These are phyloP conservation scores for Meiosimyza decipiens DNA, from an alignment of 2,888 invertebrate species.

Conservation along the genomic window DNA sequence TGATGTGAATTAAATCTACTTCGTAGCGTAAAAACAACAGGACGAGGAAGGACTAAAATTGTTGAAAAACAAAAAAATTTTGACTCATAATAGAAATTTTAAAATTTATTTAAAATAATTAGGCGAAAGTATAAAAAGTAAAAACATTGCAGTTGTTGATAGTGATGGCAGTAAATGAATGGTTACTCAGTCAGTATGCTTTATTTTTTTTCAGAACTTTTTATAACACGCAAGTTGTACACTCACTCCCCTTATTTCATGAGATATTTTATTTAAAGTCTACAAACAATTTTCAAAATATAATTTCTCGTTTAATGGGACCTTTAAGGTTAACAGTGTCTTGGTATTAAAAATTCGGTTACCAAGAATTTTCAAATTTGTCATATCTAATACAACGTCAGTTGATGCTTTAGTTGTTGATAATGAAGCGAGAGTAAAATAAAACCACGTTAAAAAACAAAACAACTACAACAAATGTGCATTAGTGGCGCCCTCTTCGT, in stretches of 20 bases:
- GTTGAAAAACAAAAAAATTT: neutral
- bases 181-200: too few relatives aligned
- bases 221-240: too few relatives aligned
- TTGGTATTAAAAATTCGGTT: too few relatives aligned
- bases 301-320: too few relatives aligned
- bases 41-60: neutral
- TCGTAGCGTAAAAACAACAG: constrained; percentile 1
- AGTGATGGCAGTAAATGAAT: too few relatives aligned
- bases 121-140: constrained; percentile 11
- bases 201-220: too few relatives aligned
- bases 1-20: constrained; percentile 9
- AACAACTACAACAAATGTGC: neutral
- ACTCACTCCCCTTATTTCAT: too few relatives aligned
- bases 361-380: too few relatives aligned
- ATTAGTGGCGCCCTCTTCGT: constrained; percentile 20
- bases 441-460: neutral
- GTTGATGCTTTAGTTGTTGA: neutral
- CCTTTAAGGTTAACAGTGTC: too few relatives aligned
- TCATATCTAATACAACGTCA: too few relatives aligned
- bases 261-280: too few relatives aligned
- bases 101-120: constrained; percentile 33
- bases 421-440: neutral
- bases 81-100: constrained; percentile 20
- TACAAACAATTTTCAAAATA: too few relatives aligned
- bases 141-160: neutral